Evolutionary conservation across 2,888 invertebrate genomes (phyloP), one percentile per base, ranked within the genome.

Genomic region (Strigamia maritima): DNA sequence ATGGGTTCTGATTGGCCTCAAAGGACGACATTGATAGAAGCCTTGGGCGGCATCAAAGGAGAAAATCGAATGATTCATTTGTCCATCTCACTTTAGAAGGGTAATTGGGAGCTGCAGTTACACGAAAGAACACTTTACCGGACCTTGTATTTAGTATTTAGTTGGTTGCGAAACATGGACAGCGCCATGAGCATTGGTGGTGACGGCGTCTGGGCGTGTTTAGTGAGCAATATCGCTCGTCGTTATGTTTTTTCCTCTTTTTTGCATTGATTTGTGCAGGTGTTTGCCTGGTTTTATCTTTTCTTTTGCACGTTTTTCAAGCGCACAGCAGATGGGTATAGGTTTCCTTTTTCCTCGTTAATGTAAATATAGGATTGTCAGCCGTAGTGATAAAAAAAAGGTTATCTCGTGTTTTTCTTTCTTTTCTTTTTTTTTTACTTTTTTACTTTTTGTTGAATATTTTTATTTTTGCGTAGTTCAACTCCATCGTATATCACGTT

Each of bases 281-380:
- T 60, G 60, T 60, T 60, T 60, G 60, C 60, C 60, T 60, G 60
- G 4, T 60, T 60, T 60, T 60, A 60, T 60, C 60, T 60, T 60
- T 60, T 24, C 60, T 60, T 60, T 19, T 60, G 60, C 60, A 2
- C 60, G 60, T 60, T 60, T 60, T 60, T 60, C 60, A 60, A 16
- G 60, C 60, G 60, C 4, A 60, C 19, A 60, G 60, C 60, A 60
- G 60, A 60, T 60, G 60, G 60, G 60, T 60, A 60, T 60, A 24
- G 60, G 60, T 60, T 60, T 60, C 60, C 19, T 60, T 60, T n/a
- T 60, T 10, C 60, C 60, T 60, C 60, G 60, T 60, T 60, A 60
- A 60, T 60, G 60, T 60, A 60, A 60, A 60, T 60, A 60, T 60
- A 60, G 60, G 60, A 60, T 60, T 60, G 60, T 60, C 60, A 60